These are phyloP conservation scores for Hymenochirus boettgeri DNA, from an alignment of 2,113 vertebrate species.

Conservation along the genomic window DNA sequence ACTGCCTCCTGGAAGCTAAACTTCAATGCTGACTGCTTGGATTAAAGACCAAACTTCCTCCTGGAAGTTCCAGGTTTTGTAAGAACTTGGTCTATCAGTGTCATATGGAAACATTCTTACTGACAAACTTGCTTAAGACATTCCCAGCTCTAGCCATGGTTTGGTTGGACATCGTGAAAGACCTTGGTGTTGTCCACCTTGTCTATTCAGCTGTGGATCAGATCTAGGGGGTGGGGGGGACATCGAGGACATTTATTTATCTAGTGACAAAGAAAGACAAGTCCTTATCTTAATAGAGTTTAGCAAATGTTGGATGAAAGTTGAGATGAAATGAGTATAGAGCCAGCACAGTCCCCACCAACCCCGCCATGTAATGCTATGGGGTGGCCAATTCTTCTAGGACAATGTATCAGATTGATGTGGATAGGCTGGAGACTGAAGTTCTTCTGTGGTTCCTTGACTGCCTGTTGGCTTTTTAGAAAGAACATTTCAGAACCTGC, in stretches of 20 bases:
- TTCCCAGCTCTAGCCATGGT: conserved; percentile 70
- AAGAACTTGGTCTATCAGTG: conserved; percentile 48
- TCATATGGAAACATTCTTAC: conserved; percentile 45
- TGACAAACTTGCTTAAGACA: conserved; percentile 54
- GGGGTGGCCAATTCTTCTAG: no score
- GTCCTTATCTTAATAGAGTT: conserved; percentile 66
- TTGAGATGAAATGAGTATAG: conserved; percentile 49
- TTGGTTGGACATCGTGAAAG: conserved; percentile 64
- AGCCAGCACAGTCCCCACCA: conserved; percentile 47
- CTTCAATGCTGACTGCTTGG: conserved; percentile 99
- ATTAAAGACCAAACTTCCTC: conserved; percentile 99
- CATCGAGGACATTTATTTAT: conserved; percentile 59
- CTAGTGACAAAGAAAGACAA: conserved; percentile 61
- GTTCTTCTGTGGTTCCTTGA: conserved; percentile 50
- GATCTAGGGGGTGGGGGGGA: conserved; percentile 47
- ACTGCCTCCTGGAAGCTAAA: conserved; percentile 97
- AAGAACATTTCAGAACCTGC: conserved; percentile 78
- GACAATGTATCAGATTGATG: no score
- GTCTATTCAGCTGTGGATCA: conserved; percentile 61
- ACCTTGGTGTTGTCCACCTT: conserved; percentile 58
- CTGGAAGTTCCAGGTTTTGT: conserved; percentile 98
- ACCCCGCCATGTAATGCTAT: no score
- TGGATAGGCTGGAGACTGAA: conserved; percentile 51
- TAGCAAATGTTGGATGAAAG: conserved; percentile 66
- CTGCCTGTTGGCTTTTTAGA: conserved; percentile 63